Percentiles rank a stretch among this genome's conserved stretches.
Conservation (phyloP, 1,140 invertebrate species). For the Pogonomyrmex californicus region DNA sequence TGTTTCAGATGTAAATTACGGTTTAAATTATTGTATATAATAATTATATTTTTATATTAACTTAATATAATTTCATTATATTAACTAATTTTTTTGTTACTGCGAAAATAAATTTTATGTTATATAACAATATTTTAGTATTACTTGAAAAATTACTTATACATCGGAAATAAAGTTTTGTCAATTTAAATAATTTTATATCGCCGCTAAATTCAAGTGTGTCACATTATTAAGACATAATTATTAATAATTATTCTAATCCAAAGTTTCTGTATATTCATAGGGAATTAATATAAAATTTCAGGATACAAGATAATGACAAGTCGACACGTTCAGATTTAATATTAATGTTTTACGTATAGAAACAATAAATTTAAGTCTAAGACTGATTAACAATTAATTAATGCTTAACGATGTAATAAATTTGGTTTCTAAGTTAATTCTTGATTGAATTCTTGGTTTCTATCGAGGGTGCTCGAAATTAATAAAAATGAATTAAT, state of each 20-base stretch:
- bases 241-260: neutral
- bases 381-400: conserved; percentile 15
- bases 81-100: too few relatives aligned
- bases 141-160: neutral
- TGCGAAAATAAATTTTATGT: neutral
- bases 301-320: neutral
- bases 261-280: neutral
- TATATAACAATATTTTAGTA: neutral
- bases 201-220: neutral
- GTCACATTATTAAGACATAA: neutral
- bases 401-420: neutral
- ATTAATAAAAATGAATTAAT: neutral
- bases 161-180: neutral
- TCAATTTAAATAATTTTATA: neutral
- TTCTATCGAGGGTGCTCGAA: too few relatives aligned
- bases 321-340: neutral
- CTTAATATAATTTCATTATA: neutral
- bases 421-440: conserved; percentile 20
- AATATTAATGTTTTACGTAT: conserved; percentile 8
- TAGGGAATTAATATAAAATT: conserved; percentile 12
- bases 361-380: neutral
- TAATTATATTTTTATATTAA: neutral
- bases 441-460: too few relatives aligned
- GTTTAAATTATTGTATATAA: neutral
- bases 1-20: neutral